phyloP scores from a whole-genome alignment of 2,888 invertebrate genomes.

The Microctonus hyperodae region DNA sequence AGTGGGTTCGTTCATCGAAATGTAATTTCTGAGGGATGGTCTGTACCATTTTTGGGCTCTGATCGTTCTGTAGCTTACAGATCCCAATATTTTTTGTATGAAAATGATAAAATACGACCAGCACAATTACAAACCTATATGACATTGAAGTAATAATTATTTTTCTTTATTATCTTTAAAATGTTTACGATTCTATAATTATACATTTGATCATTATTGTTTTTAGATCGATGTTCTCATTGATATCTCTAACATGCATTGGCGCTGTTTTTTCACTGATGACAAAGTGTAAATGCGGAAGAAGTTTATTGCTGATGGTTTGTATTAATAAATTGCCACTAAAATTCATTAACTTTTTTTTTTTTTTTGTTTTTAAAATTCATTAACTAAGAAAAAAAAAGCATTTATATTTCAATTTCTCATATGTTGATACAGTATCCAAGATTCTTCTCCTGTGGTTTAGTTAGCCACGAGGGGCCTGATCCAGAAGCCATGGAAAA shows the following conservation, averaged over 20 bases:
- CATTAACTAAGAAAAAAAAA: neutral
- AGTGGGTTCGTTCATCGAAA: slow-evolving; percentile 67
- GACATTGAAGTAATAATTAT: slow-evolving; percentile 59
- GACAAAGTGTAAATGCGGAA: slow-evolving; percentile 70
- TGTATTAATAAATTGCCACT: too few relatives aligned
- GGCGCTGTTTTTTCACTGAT: slow-evolving; percentile 71
- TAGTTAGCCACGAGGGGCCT: slow-evolving; percentile 73
- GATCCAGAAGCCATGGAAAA: slow-evolving; percentile 69
- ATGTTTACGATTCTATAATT: neutral
- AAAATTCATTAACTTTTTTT: too few relatives aligned
- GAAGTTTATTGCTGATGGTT: slow-evolving; percentile 72
- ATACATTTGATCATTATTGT: neutral
- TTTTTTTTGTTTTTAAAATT: neutral
- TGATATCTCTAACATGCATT: slow-evolving; percentile 66
- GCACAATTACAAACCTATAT: slow-evolving; percentile 81
- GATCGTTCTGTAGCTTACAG: slow-evolving; percentile 85
- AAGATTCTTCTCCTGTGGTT: slow-evolving; percentile 75
- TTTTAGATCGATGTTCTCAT: slow-evolving; percentile 64
- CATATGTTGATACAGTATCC: slow-evolving; percentile 70
- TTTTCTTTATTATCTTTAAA: slow-evolving; percentile 35
- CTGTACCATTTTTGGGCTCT: slow-evolving; percentile 81
- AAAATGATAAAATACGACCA: slow-evolving; percentile 74
- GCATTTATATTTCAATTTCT: neutral
- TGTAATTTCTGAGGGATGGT: slow-evolving; percentile 66
- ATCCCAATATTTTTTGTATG: slow-evolving; percentile 79